Conservation (phyloP, 2,797 vertebrate genomes). For the Gymnocypris eckloni region DNA sequence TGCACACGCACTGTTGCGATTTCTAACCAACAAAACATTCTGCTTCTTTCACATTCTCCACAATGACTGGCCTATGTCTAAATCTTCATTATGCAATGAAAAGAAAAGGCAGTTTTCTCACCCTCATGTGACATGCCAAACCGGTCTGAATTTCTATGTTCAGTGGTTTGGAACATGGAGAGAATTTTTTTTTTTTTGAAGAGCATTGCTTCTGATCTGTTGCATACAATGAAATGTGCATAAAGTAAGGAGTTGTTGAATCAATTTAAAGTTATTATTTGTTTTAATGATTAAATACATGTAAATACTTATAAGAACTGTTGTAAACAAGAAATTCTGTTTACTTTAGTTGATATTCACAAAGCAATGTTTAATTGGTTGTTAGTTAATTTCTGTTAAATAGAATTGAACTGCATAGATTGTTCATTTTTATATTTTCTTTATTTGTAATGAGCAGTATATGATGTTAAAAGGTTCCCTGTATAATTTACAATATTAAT, state of each 20-base stretch:
- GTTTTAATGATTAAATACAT: background rate
- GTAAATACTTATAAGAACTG: background rate
- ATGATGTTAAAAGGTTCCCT: background rate
- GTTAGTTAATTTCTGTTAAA: background rate
- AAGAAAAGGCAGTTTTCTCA: background rate
- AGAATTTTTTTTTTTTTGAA: too few relatives aligned
- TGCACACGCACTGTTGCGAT: slow-evolving; percentile 1
- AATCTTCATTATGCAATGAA: background rate
- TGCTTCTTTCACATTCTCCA: background rate
- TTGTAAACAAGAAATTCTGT: background rate
- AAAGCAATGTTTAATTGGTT: background rate
- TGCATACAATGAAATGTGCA: background rate
- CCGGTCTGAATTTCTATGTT: background rate
- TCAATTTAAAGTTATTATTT: background rate
- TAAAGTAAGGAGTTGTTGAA: background rate
- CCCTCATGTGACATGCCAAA: background rate
- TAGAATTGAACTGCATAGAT: background rate
- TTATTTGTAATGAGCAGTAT: background rate
- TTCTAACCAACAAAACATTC: slow-evolving; percentile 6
- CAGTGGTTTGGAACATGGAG: background rate
- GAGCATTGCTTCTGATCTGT: background rate
- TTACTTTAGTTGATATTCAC: background rate
- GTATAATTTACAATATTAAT: background rate
- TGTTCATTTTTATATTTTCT: background rate
- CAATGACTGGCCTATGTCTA: background rate